Evolutionary conservation across 1,140 invertebrate species (phyloP).

Genomic region (Drosophila sechellia): DNA sequence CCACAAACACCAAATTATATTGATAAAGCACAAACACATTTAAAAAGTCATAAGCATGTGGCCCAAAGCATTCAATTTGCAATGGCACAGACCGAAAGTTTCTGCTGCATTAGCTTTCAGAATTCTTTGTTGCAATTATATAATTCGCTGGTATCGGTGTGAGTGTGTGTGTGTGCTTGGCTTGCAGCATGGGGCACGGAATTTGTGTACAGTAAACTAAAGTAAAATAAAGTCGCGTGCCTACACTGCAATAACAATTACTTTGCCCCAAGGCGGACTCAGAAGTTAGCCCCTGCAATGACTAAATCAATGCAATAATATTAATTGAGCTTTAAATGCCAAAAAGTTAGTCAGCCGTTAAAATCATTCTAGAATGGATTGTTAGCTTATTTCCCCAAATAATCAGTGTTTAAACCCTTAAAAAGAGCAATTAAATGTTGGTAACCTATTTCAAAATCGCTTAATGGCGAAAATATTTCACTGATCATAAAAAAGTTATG

Average conservation of each 20-base stretch:
- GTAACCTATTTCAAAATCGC: no score
- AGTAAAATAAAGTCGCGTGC: constrained; percentile 56
- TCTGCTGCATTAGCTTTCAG: constrained; percentile 30
- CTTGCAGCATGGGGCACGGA: constrained; percentile 34
- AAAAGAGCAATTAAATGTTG: neutral
- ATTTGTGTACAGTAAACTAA: constrained; percentile 22
- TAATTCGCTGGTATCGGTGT: constrained; percentile 6
- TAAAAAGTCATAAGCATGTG: constrained; percentile 65
- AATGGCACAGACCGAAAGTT: constrained; percentile 20
- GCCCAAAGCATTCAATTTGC: constrained; percentile 55
- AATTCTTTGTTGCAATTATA: constrained; percentile 50
- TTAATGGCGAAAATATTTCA: no score
- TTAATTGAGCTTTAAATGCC: constrained; percentile 23
- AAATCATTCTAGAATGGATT: constrained; percentile 15
- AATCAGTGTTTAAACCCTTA: neutral
- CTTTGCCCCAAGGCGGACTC: constrained; percentile 21
- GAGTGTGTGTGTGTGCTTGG: neutral
- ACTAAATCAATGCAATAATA: constrained; percentile 38
- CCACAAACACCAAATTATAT: constrained; percentile 73
- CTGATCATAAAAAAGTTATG: no score
- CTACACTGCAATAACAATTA: constrained; percentile 50
- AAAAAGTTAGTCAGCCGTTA: constrained; percentile 10
- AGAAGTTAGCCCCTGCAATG: constrained; percentile 39
- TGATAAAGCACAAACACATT: constrained; percentile 78
- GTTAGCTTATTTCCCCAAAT: neutral